Evolutionary conservation across 2,888 invertebrate genomes (phyloP).

Genomic region (Gari tellinella): DNA sequence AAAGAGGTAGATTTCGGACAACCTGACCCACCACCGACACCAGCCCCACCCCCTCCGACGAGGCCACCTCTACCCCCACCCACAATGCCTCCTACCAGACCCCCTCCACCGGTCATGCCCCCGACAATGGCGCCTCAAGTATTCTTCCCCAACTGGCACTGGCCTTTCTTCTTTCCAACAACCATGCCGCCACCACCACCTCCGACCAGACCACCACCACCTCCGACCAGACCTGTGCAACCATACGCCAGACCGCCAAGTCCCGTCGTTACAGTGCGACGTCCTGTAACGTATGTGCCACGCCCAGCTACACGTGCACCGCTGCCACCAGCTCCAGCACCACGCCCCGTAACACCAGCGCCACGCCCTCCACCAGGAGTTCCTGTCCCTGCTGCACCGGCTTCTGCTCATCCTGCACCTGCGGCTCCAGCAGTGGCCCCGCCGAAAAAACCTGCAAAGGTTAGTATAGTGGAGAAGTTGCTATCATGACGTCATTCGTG

Average conservation of each 20-base stretch:
- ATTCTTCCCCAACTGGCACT: not conserved
- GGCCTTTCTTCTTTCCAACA: no score
- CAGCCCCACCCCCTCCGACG: conserved; percentile 5
- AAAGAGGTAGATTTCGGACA: conserved; percentile 42
- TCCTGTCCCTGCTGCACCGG: not conserved
- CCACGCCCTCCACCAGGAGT: not conserved
- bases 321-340: not conserved
- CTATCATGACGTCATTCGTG: no score
- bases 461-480: no score
- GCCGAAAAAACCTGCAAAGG: not conserved
- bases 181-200: conserved; percentile 1
- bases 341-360: not conserved
- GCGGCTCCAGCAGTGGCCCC: not conserved
- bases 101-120: not conserved
- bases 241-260: no score
- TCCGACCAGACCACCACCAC: no score
- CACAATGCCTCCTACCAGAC: conserved; percentile 4
- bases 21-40: not conserved
- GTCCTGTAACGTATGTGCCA: conserved; percentile 6
- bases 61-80: conserved; percentile 3
- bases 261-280: no score
- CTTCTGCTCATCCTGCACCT: not conserved
- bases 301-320: conserved; percentile 9
- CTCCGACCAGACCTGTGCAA: no score
- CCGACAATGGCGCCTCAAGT: not conserved